These are phyloP conservation scores for Sicus ferrugineus DNA, from an alignment of 2,888 invertebrate genomes.

Conservation along the genomic window DNA sequence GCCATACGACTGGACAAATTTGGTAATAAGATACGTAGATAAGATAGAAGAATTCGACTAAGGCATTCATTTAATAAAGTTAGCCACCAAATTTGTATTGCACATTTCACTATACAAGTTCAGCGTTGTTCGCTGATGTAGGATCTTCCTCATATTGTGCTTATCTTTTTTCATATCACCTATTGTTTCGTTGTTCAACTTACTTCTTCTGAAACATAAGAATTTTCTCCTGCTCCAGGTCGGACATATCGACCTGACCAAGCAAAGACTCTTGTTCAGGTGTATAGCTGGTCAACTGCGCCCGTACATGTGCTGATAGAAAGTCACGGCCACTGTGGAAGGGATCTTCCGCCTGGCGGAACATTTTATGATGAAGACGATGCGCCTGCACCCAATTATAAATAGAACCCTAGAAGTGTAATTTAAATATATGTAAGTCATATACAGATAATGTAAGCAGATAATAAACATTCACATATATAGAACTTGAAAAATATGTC, in stretches of 20 bases:
- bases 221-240: constrained; percentile 78
- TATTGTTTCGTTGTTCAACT: constrained; percentile 42
- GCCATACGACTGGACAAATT: too few relatives aligned
- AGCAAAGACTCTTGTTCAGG: constrained; percentile 72
- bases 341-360: constrained; percentile 80
- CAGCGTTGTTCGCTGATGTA: background rate
- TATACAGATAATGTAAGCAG: background rate
- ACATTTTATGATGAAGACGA: constrained; percentile 81
- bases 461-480: constrained; percentile 13
- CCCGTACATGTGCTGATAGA: constrained; percentile 79
- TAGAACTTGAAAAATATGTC: background rate
- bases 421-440: too few relatives aligned
- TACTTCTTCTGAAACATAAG: constrained; percentile 85
- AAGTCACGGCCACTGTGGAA: constrained; percentile 83
- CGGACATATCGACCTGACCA: constrained; percentile 78
- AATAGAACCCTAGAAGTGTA: constrained; percentile 78
- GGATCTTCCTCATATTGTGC: too few relatives aligned
- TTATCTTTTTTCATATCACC: too few relatives aligned
- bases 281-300: constrained; percentile 74
- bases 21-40: too few relatives aligned
- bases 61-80: too few relatives aligned
- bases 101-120: too few relatives aligned
- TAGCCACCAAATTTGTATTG: background rate
- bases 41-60: too few relatives aligned
- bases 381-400: constrained; percentile 86